Conservation (phyloP, 2,888 invertebrate genomes). For the Aphodius granarius region DNA sequence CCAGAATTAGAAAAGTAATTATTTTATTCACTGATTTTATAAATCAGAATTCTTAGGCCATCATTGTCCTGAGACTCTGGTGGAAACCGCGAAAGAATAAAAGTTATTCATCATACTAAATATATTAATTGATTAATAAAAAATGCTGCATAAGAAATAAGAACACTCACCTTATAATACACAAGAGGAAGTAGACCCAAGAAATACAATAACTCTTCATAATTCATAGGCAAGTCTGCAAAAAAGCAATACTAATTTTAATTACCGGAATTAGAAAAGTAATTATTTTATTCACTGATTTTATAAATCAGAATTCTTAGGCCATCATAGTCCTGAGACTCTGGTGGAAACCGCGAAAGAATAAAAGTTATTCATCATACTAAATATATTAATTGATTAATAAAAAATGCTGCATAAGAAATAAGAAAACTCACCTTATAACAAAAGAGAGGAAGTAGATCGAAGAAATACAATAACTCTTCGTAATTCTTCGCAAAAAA, state of each 20-base stretch:
- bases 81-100: constrained; percentile 69
- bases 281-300: background rate
- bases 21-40: background rate
- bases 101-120: constrained; percentile 55
- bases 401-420: background rate
- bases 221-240: background rate
- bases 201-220: background rate
- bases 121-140: background rate
- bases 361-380: constrained; percentile 57
- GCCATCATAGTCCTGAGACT: constrained; percentile 53
- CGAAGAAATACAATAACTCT: background rate
- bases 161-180: background rate
- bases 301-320: constrained; percentile 35
- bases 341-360: constrained; percentile 71
- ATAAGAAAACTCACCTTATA: background rate
- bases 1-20: background rate
- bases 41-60: constrained; percentile 46
- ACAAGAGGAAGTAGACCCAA: background rate
- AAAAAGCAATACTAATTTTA: background rate
- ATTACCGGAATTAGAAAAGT: background rate
- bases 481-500: background rate
- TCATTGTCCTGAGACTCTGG: constrained; percentile 59
- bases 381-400: constrained; percentile 11
- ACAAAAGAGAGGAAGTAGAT: background rate
- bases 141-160: background rate